A percentile compares a stretch with the other conserved stretches of the same genome.
phyloP scores from a whole-genome alignment of 2,113 vertebrate species.

The Egretta garzetta region DNA sequence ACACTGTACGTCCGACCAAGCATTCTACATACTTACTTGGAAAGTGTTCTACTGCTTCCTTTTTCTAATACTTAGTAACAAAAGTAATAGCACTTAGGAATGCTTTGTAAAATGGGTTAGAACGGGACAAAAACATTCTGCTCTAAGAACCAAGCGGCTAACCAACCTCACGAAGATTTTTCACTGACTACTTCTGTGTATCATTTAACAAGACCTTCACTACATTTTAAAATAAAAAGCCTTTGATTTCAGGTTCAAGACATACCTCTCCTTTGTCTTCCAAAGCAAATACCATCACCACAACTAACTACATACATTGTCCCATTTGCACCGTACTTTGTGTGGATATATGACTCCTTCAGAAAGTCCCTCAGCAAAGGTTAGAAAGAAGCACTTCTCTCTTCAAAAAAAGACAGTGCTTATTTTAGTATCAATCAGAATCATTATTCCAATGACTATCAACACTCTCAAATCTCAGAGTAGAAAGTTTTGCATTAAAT shows the following conservation, averaged over 20 bases:
- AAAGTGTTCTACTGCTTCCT: not conserved
- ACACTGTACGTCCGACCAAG: not conserved
- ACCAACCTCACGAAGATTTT: not conserved
- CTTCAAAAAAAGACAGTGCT: not conserved
- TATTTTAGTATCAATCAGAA: not conserved
- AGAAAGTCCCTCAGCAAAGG: not conserved
- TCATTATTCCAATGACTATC: not conserved
- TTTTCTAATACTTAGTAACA: not conserved
- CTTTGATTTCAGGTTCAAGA: not conserved
- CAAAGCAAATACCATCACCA: not conserved
- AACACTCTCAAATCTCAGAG: not conserved
- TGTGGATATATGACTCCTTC: not conserved
- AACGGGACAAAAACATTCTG: not conserved
- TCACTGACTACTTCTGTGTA: not conserved
- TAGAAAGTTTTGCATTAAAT: not conserved
- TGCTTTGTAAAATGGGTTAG: not conserved
- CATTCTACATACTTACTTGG: not conserved
- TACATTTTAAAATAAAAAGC: not conserved
- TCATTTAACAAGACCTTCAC: not conserved
- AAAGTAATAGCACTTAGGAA: not conserved
- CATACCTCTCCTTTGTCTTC: not conserved
- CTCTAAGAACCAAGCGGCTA: not conserved
- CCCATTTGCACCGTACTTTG: not conserved
- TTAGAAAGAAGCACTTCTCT: not conserved
- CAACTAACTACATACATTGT: not conserved